These are phyloP conservation scores for Tenthredo distinguenda DNA, from an alignment of 2,888 invertebrate species.

Conservation along the genomic window DNA sequence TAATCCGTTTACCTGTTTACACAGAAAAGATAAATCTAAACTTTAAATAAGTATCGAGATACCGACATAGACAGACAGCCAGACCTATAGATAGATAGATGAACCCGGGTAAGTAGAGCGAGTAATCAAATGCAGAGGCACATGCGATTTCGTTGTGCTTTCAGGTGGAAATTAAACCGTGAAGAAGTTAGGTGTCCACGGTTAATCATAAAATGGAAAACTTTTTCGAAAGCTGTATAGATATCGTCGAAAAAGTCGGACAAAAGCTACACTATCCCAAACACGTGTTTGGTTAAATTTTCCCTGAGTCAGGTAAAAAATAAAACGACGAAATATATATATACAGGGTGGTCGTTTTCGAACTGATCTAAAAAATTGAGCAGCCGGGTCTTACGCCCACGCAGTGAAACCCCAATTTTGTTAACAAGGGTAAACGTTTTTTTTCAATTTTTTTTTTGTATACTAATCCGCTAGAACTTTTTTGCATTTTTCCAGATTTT, in stretches of 20 bases:
- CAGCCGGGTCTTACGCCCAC: not conserved
- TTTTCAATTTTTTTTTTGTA: not conserved
- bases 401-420: not conserved
- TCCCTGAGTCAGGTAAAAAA: constrained; percentile 23
- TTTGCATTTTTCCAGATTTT: not conserved
- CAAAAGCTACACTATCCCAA: constrained; percentile 18
- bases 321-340: not conserved
- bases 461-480: not conserved
- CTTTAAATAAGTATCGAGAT: not conserved
- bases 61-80: not conserved
- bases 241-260: constrained; percentile 5
- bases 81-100: not conserved
- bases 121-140: constrained; percentile 43
- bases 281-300: constrained; percentile 34
- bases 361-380: not conserved
- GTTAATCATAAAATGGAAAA: constrained; percentile 1
- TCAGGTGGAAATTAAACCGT: constrained; percentile 17
- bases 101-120: constrained; percentile 38
- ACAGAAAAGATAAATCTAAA: constrained; percentile 21
- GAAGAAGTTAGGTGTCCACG: constrained; percentile 6
- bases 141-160: constrained; percentile 41
- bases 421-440: not conserved
- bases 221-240: constrained; percentile 31
- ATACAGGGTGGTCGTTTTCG: not conserved
- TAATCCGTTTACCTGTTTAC: constrained; percentile 6